Conservation (phyloP, 2,113 vertebrate genomes). For the Rhinopomastus cyanomelas region DNA sequence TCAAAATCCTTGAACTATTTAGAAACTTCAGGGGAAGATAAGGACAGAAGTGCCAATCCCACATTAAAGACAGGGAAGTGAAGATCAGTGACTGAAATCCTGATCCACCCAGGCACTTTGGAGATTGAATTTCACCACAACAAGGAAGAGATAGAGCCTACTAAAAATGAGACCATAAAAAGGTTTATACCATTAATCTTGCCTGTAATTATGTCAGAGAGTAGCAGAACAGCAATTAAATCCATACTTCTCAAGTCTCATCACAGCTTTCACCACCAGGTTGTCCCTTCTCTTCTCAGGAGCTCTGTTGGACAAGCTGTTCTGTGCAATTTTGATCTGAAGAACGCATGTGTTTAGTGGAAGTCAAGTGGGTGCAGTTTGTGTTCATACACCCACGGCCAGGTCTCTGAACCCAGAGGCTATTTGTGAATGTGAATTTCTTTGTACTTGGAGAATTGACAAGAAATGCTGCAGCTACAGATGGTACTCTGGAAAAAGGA, state of each 20-base stretch:
- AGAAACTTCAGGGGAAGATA: neutral
- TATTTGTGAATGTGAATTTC: neutral
- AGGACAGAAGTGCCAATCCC: neutral
- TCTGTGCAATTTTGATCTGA: neutral
- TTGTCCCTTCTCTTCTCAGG: neutral
- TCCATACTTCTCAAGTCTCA: neutral
- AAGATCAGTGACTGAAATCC: neutral
- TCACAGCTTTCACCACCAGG: neutral
- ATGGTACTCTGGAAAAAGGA: slow-evolving; percentile 57
- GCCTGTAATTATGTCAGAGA: neutral
- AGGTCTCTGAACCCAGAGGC: slow-evolving; percentile 38
- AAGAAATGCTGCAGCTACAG: slow-evolving; percentile 56
- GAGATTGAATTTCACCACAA: neutral
- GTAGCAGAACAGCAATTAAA: neutral
- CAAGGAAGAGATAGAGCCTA: neutral
- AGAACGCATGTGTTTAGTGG: neutral
- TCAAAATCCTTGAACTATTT: neutral
- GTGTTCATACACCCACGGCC: neutral
- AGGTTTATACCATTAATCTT: neutral
- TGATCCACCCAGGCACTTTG: neutral
- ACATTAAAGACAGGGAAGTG: neutral
- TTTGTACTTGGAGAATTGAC: slow-evolving; percentile 48
- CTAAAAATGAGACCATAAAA: neutral
- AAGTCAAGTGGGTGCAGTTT: slow-evolving; percentile 31
- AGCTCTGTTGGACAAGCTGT: slow-evolving; percentile 1